Base-by-base conservation (phyloP, 2,888 invertebrate species). In the Drosophila kanekoi region DNA sequence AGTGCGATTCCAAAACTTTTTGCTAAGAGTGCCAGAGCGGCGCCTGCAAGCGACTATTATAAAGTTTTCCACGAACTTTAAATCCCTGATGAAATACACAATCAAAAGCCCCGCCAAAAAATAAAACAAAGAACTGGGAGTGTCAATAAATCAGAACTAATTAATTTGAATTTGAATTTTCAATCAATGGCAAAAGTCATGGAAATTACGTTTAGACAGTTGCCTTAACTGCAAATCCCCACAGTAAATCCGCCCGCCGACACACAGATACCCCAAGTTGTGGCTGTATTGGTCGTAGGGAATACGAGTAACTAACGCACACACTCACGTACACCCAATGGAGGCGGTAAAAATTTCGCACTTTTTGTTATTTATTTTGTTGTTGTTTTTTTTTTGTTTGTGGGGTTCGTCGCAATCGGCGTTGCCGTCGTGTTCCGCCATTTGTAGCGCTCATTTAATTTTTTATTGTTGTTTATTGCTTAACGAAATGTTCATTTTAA, bases 401-500 rank as follows among this genome's bases (percentile, higher is more conserved):
- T 44, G 9, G 65, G 57, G 43, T 58, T 74, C 66, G 66, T 62
- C 67, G 72, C 73, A 37, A 37, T 59, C 45, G 52, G 54, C 64
- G 61, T 59, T 71, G 74, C 28, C 64, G 66, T 79, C 81, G 87
- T 86, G 89, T 72, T 82, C 79, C 70, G 86, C 88, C 86, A 80
- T 88, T 88, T 88, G 87, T 86, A 78, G 81, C 70, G 73, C 72
- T 84, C 79, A 83, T 88, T 86, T 81, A 86, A 72, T 71, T 86
- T 71, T 81, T 88, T 84, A 88, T 86, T 88, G 84, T 85, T 85
- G 80, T 85, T 80, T 89, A 81, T 82, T 81, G 84, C 87, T 79
- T 62, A 79, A 76, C 84, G 68, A 83, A 83, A 86, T 71, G 85
- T 84, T 84, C 79, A 77, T 87, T 90, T 91, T 83, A 91, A 90